A percentile compares a stretch with the other conserved stretches of the same genome.
Evolutionary conservation across 2,797 vertebrate species (phyloP).

Genomic region (Cetoscarus ocellatus): DNA sequence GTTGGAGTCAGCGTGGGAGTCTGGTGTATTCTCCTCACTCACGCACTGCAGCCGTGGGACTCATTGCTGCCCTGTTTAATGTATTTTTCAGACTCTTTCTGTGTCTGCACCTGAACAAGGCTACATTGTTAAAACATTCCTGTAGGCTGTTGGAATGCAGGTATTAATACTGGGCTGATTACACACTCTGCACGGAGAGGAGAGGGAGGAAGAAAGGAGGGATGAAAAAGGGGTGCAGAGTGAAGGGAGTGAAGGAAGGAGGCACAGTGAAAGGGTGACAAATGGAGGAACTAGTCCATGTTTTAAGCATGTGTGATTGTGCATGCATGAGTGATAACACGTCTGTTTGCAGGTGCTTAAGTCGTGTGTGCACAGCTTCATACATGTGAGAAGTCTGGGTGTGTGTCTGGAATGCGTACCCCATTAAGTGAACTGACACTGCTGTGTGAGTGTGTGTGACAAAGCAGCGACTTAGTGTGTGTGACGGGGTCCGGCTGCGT

Average conservation of each 20-base stretch:
- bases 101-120: conserved; percentile 77
- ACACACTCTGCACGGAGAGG: conserved; percentile 59
- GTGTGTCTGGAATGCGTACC: conserved; percentile 57
- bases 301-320: conserved; percentile 39
- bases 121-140: conserved; percentile 86
- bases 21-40: conserved; percentile 29
- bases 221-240: conserved; percentile 53
- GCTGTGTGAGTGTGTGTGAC: conserved; percentile 29
- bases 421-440: conserved; percentile 48
- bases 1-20: conserved; percentile 18
- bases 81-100: conserved; percentile 55
- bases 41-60: conserved; percentile 15
- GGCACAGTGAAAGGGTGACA: conserved; percentile 44
- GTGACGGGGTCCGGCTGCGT: conserved; percentile 57
- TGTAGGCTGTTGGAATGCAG: conserved; percentile 83
- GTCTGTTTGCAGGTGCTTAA: conserved; percentile 14
- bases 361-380: conserved; percentile 29
- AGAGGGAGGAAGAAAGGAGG: neutral
- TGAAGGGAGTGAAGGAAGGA: conserved; percentile 48
- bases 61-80: conserved; percentile 20
- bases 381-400: conserved; percentile 16
- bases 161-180: conserved; percentile 83
- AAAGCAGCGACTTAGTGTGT: conserved; percentile 42
- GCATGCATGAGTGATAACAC: conserved; percentile 23
- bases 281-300: conserved; percentile 43